A percentile compares a stretch with the other conserved stretches of the same genome.
These are phyloP conservation scores for Chymomyza caudatula DNA, from an alignment of 2,888 invertebrate genomes.

Conservation along the genomic window DNA sequence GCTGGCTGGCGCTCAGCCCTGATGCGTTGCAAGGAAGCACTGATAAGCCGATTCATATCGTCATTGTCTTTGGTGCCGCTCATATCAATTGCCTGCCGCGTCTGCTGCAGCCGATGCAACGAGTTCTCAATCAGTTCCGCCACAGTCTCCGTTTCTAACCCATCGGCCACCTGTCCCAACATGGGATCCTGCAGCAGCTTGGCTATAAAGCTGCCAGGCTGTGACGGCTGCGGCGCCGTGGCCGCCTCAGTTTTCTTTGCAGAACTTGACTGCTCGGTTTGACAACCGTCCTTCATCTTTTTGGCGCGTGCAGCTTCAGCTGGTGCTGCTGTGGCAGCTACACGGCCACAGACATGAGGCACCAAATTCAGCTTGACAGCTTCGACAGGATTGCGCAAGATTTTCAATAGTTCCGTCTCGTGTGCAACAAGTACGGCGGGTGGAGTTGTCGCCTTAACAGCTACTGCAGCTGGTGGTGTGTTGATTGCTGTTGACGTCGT, in stretches of 20 bases:
- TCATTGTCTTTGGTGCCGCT: constrained; percentile 78
- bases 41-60: constrained; percentile 78
- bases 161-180: constrained; percentile 82
- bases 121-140: constrained; percentile 84
- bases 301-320: constrained; percentile 70
- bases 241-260: background rate
- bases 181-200: constrained; percentile 83
- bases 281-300: constrained; percentile 67
- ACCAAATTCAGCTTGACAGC: constrained; percentile 86
- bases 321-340: constrained; percentile 65
- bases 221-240: background rate
- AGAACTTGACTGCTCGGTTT: background rate
- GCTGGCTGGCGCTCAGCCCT: constrained; percentile 73
- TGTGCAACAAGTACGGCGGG: constrained; percentile 61
- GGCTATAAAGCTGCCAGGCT: constrained; percentile 78
- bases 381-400: constrained; percentile 86
- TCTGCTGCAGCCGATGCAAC: constrained; percentile 80
- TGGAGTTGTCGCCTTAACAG: background rate
- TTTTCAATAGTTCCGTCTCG: constrained; percentile 80
- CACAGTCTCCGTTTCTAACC: constrained; percentile 82
- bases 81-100: constrained; percentile 73
- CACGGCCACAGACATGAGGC: constrained; percentile 87
- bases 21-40: constrained; percentile 76
- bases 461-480: constrained; percentile 31
- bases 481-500: constrained; percentile 56